Percentiles rank a stretch among this genome's conserved stretches.
These are phyloP conservation scores for Metellina segmentata DNA, from an alignment of 2,888 invertebrate genomes.

Conservation along the genomic window DNA sequence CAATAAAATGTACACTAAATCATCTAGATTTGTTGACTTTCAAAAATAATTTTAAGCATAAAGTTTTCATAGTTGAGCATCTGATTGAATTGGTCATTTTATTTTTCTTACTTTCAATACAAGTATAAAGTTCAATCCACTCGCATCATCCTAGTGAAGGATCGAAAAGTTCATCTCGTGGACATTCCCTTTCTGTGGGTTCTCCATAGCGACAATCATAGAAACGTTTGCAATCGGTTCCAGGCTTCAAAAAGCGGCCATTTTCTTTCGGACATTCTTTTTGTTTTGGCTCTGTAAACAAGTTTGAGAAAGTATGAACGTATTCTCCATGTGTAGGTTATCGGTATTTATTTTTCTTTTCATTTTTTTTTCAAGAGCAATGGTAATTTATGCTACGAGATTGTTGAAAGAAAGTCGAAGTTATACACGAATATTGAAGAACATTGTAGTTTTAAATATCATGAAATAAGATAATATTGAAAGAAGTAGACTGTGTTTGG, in stretches of 20 bases:
- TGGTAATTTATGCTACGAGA: too few species aligned
- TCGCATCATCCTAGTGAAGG: conserved; percentile 32
- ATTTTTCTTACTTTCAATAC: conserved; percentile 50
- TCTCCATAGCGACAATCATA: conserved; percentile 49
- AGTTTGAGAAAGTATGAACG: too few species aligned
- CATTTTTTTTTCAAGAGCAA: too few species aligned
- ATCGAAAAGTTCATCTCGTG: conserved; percentile 23
- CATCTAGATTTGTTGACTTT: too few species aligned
- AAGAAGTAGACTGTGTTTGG: too few species aligned
- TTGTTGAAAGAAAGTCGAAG: too few species aligned
- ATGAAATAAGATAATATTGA: too few species aligned
- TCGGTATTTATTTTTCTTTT: background rate
- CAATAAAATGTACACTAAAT: too few species aligned
- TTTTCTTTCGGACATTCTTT: conserved; percentile 40
- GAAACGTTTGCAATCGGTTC: conserved; percentile 31
- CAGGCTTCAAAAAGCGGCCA: conserved; percentile 53
- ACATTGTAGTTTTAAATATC: background rate
- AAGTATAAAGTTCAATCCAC: conserved; percentile 16
- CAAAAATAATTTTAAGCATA: too few species aligned
- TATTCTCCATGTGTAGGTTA: too few species aligned
- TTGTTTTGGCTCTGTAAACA: conserved; percentile 21
- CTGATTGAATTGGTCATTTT: too few species aligned
- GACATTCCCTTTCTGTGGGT: conserved; percentile 41
- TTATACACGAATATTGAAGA: background rate
- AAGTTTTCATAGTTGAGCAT: too few species aligned